These are phyloP conservation scores for Mycetomoellerius zeteki DNA, from an alignment of 1,140 invertebrate genomes.

Conservation along the genomic window DNA sequence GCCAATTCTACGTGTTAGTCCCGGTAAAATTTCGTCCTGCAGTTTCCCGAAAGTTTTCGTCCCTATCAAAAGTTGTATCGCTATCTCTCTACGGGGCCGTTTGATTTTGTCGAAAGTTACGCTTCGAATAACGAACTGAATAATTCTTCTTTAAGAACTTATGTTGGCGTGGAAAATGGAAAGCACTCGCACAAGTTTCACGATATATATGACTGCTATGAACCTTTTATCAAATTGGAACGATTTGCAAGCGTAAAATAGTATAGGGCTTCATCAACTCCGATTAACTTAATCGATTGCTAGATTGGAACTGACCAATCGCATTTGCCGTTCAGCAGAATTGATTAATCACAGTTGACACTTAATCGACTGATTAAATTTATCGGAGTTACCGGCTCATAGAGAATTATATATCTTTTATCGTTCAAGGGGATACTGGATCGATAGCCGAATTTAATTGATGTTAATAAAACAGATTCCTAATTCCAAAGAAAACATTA, in stretches of 20 bases:
- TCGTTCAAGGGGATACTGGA: no score
- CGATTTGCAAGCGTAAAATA: not conserved
- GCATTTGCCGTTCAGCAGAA: no score
- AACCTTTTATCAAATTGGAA: conserved; percentile 44
- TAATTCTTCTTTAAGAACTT: conserved; percentile 50
- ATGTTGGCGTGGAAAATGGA: not conserved
- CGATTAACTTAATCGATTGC: no score
- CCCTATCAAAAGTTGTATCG: conserved; percentile 55
- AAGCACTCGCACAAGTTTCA: not conserved
- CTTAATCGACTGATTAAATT: no score
- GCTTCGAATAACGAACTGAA: conserved; percentile 24
- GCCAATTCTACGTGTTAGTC: conserved; percentile 27
- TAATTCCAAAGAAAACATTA: no score
- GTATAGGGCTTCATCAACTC: not conserved
- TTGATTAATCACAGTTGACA: no score
- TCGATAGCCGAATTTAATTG: no score
- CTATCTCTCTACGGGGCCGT: conserved; percentile 7
- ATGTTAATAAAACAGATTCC: no score
- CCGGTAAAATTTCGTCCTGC: conserved; percentile 6
- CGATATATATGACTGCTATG: not conserved
- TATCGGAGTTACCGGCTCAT: no score
- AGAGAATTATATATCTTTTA: no score
- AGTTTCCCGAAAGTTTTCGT: conserved; percentile 45
- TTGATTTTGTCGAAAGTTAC: conserved; percentile 57
- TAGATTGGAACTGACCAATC: no score